Base-by-base conservation (phyloP, 1,140 invertebrate species). In the Saxidomus purpurata region DNA sequence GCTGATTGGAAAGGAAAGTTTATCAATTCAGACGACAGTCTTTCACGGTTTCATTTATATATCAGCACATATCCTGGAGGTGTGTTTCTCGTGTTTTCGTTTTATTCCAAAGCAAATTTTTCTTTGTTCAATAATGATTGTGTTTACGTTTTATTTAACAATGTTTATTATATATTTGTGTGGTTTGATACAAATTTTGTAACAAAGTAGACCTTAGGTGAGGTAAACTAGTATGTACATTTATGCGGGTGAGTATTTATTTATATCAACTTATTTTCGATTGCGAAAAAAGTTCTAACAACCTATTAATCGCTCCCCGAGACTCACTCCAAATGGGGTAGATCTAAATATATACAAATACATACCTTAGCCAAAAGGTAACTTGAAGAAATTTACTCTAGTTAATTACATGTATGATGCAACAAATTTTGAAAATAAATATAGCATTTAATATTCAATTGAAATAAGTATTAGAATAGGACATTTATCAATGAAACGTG, bases 1-100 rank as follows among this genome's bases (percentile, higher is more conserved):
- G 79, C 43, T n/a, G 52, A 82, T 34, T 82, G 79, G 79, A 38
- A 4, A 15, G 79, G 79, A 40, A 82, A 82, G 31, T 82, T 82
- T 36, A 25, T 25, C 6, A 69, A 69, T 28, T 43, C 3, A 34
- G 77, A 11, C 13, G 43, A 82, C 38, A 38, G 52, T 61, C 1
- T 82, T n/a, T 4, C 6, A 17, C 17, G 13, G 9, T 82, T 38
- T 61, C 59, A 63, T 40, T 22, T 82, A 6, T 82, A 61, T 38
- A 3, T 82, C 1, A 82, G 79, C 38, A 82, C 79, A 61, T 34
- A 4, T 49, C 79, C 79, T 15, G 38, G 36, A 36, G 79, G 79
- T 36, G 34, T 31, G n/a, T 69, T n/a, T 36, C 4, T 36, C 17
- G 34, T 28, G 25, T 36, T 69, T n/a, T 69, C 34, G 28, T 34